phyloP scores from a whole-genome alignment of 2,888 invertebrate genomes.

The Odontothrips loti region DNA sequence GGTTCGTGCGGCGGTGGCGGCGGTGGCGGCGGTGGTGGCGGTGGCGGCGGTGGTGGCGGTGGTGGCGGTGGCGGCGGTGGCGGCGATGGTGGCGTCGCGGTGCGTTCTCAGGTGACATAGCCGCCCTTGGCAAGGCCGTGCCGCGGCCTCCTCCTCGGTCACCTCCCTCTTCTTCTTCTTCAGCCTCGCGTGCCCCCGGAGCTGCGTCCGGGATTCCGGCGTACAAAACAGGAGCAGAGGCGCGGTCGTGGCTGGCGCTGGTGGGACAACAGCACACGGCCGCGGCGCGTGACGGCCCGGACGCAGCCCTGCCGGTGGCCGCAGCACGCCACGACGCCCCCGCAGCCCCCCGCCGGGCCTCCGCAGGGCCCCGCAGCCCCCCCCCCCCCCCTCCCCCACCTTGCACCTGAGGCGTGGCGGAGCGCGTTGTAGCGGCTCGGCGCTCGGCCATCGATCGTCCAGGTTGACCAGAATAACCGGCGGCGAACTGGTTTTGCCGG shows the following conservation, averaged over 20 bases:
- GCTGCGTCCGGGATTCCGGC: too few relatives aligned
- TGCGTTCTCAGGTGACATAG: too few relatives aligned
- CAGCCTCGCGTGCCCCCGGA: too few relatives aligned
- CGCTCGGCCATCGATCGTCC: background rate
- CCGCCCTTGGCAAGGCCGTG: too few relatives aligned
- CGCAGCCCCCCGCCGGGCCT: background rate
- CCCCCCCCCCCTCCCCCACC: background rate
- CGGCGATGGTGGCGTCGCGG: too few relatives aligned
- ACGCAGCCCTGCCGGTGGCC: background rate
- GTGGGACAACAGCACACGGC: too few relatives aligned
- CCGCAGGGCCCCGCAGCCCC: background rate
- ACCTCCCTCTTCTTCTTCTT: background rate
- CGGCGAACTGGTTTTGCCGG: slow-evolving; percentile 8
- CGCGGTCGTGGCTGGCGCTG: background rate
- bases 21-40: too few relatives aligned
- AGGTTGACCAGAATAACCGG: slow-evolving; percentile 21
- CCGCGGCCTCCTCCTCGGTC: too few relatives aligned
- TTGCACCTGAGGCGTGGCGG: background rate
- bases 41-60: too few relatives aligned
- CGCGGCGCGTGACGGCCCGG: background rate
- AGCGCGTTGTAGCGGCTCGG: background rate
- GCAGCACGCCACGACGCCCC: background rate
- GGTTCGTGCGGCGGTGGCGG: too few relatives aligned
- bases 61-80: too few relatives aligned
- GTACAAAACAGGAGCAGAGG: background rate